phyloP scores from a whole-genome alignment of 92 coral and sea anemone species.

The Nematostella vectensis region DNA sequence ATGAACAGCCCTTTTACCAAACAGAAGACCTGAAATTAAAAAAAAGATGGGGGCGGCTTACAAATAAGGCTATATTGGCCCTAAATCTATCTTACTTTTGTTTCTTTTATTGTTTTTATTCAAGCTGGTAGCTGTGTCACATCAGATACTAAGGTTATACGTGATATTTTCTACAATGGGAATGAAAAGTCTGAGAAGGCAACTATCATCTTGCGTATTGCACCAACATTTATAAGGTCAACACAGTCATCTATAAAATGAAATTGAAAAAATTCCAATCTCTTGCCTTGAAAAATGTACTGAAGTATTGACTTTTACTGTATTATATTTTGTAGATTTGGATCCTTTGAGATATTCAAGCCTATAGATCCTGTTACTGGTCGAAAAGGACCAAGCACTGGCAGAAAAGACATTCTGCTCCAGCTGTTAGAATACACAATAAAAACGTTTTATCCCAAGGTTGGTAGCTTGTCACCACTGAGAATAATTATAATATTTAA shows the following conservation, averaged over 20 bases:
- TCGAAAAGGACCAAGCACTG: constrained; percentile 90
- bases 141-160: constrained; percentile 76
- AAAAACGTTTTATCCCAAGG: constrained; percentile 85
- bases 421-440: constrained; percentile 81
- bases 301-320: background rate
- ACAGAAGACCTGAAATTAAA: too few species aligned
- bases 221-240: constrained; percentile 91
- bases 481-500: background rate
- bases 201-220: constrained; percentile 78
- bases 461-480: background rate
- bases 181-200: constrained; percentile 76
- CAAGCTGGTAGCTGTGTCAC: constrained; percentile 93
- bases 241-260: background rate
- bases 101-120: constrained; percentile 43
- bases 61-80: too few species aligned
- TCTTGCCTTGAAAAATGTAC: background rate
- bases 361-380: constrained; percentile 78
- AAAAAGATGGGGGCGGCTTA: too few species aligned
- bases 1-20: too few species aligned
- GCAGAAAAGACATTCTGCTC: constrained; percentile 67
- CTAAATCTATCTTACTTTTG: too few species aligned
- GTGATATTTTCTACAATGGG: constrained; percentile 87
- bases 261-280: background rate
- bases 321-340: constrained; percentile 55
- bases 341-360: constrained; percentile 96